These are phyloP conservation scores for Microcebus jonahi DNA, from an alignment of 2,113 vertebrate genomes.

Conservation along the genomic window DNA sequence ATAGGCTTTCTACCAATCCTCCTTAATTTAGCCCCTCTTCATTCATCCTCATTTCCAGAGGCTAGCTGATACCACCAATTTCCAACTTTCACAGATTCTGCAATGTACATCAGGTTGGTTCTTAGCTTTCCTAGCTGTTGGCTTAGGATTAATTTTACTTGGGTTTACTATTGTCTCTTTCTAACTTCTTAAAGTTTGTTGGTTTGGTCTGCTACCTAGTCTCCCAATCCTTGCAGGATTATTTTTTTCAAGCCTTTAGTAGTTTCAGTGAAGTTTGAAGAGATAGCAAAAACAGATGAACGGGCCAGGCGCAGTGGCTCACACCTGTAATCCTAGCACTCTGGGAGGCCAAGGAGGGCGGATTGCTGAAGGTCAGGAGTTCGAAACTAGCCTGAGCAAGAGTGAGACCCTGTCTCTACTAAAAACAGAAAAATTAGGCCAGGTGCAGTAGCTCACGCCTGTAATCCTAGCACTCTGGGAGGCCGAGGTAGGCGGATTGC, in stretches of 20 bases:
- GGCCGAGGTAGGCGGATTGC: no score
- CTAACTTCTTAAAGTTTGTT: not conserved
- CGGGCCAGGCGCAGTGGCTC: no score
- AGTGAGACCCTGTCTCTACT: no score
- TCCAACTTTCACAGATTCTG: not conserved
- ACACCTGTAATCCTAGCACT: no score
- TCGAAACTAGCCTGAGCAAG: no score
- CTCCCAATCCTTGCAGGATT: not conserved
- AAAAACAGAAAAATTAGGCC: no score
- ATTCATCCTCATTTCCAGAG: not conserved
- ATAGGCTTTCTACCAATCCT: not conserved
- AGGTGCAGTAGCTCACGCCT: no score
- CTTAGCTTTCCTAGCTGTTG: not conserved
- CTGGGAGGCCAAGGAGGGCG: no score
- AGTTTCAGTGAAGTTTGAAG: slow-evolving; percentile 14
- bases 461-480: no score
- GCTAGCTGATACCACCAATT: not conserved
- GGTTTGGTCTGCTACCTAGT: not conserved
- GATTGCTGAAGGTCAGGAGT: no score
- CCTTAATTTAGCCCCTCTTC: not conserved
- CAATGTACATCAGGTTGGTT: not conserved
- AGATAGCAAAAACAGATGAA: not conserved
- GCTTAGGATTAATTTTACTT: not conserved
- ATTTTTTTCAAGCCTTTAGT: not conserved
- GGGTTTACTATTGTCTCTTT: not conserved